Evolutionary conservation across 2,113 vertebrate species (phyloP), one percentile per base, ranked within the genome.

Genomic region (Eleginops maclovinus): DNA sequence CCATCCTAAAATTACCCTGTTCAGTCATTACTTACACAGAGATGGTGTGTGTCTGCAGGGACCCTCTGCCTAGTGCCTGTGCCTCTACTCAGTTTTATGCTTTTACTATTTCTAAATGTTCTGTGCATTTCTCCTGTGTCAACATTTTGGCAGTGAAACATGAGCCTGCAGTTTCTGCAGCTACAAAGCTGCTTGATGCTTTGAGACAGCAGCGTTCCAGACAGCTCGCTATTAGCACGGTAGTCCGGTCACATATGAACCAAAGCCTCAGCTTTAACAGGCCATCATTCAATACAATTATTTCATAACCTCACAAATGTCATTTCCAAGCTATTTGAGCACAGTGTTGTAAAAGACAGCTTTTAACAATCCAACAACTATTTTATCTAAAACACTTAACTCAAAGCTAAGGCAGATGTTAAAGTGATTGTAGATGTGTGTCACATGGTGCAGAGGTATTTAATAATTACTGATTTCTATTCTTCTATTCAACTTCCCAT

Each of bases 1-100:
- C 46, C 75, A 47, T 82, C 71, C 78, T 75, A 44, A 83, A 82
- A 83, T 89, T 66, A 85, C 75, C 75, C 16, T 10, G 8, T 60
- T 81, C 56, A 59, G 50, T 72, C 75, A 75, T 88, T 79, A 55
- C 68, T 77, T 51, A 53, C 19, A 28, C 43, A 76, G 41, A 47
- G 36, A 14, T 56, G 28, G 17, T 59, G 60, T 68, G 28, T 77
- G 50, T 75, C 75, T 69, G 72, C 17, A 44, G 62, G 65, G 67
- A 87, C 31, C n/a, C 0, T 63, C 43, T 70, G 70, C 66, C 14
- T 51, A 12, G 76, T 61, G 61, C 66, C 43, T 74, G 22, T 40
- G 64, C 51, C 19, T 72, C 43, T n/a, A 22, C 16, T 41, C 28
- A 19, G 47, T 43, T 12, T 75, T 41, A 43, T 49, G 50, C 12